Conservation (phyloP, 2,113 vertebrate genomes). For the Rallus limicola region DNA sequence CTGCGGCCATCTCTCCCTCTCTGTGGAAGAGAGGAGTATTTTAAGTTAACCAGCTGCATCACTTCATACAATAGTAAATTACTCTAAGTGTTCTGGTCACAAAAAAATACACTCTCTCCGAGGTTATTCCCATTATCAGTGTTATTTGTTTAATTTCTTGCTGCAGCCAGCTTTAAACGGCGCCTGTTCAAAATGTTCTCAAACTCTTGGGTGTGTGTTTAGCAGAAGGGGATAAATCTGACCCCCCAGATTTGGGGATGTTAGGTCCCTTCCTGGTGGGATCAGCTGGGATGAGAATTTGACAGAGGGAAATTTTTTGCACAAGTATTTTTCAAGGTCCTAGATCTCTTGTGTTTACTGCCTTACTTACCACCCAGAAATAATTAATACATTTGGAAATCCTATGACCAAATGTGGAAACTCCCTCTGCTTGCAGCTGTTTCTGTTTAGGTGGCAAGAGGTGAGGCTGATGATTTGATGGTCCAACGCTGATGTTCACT, state of each 20-base stretch:
- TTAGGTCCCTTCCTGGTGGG: neutral
- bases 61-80: slow-evolving; percentile 51
- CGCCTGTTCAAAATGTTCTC: neutral
- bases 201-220: neutral
- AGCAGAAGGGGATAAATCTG: neutral
- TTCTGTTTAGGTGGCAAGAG: neutral
- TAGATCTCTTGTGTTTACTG: neutral
- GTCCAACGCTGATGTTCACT: neutral
- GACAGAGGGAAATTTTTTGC: neutral
- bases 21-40: neutral
- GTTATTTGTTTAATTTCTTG: slow-evolving; percentile 18
- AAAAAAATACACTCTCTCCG: neutral
- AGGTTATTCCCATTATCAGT: slow-evolving; percentile 33
- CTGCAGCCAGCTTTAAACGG: slow-evolving; percentile 14
- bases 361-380: neutral
- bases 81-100: slow-evolving; percentile 33
- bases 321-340: neutral
- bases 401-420: neutral
- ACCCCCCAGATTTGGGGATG: neutral
- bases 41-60: slow-evolving; percentile 50
- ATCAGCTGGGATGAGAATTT: neutral
- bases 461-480: neutral
- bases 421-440: neutral
- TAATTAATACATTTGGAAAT: neutral
- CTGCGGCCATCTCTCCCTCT: neutral